These are phyloP conservation scores for Macropus fuliginosus DNA, from an alignment of 2,797 vertebrate genomes.

Conservation along the genomic window DNA sequence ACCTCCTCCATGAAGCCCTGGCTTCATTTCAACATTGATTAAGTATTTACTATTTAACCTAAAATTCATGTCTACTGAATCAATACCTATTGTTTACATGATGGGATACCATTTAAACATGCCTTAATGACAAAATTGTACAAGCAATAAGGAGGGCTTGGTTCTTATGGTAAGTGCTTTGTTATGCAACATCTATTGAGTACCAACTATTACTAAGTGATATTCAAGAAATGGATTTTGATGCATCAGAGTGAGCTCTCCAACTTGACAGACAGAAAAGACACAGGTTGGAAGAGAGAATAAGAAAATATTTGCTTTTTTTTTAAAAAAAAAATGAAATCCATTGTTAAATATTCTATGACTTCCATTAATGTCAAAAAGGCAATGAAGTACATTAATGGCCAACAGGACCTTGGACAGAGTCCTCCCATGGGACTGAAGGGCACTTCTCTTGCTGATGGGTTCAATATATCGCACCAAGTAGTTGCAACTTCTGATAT, in stretches of 20 bases:
- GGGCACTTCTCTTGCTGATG: background rate
- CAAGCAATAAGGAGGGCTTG: conserved; percentile 37
- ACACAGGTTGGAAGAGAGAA: background rate
- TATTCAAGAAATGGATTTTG: conserved; percentile 20
- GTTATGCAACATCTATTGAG: no score
- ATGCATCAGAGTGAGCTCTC: background rate
- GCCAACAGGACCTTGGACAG: background rate
- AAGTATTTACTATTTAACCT: background rate
- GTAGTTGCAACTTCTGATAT: background rate
- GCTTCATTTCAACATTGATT: background rate
- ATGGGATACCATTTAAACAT: conserved; percentile 31
- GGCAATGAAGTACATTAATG: background rate
- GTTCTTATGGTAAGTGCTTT: background rate
- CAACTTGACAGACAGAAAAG: conserved; percentile 34
- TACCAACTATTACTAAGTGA: background rate
- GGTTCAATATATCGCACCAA: background rate
- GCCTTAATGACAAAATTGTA: conserved; percentile 41
- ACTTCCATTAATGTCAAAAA: background rate
- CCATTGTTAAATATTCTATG: background rate
- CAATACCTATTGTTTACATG: conserved; percentile 7
- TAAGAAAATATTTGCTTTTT: background rate
- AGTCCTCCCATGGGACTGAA: background rate
- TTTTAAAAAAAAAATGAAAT: background rate
- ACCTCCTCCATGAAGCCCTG: background rate
- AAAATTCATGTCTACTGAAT: conserved; percentile 5